Evolutionary conservation across 1,140 invertebrate genomes (phyloP).

Genomic region (Panulirus ornatus): DNA sequence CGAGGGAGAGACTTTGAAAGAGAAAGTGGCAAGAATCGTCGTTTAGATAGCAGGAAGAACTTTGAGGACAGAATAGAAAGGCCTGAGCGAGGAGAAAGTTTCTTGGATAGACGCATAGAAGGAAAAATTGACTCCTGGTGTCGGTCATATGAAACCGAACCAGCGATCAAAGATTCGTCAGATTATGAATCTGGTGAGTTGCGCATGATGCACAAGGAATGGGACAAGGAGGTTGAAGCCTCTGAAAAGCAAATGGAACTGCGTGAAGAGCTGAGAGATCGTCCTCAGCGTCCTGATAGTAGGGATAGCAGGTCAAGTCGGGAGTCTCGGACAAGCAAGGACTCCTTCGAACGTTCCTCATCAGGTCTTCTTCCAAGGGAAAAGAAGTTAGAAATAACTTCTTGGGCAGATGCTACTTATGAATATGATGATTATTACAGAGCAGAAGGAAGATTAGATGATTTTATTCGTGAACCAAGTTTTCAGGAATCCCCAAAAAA

Average conservation of each 20-base stretch:
- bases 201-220: conserved; percentile 66
- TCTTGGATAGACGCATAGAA: conserved; percentile 43
- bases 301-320: conserved; percentile 76
- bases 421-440: conserved; percentile 71
- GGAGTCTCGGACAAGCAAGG: conserved; percentile 66
- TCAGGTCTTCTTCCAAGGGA: conserved; percentile 52
- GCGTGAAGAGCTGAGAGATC: conserved; percentile 66
- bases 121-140: conserved; percentile 54
- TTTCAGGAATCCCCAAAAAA: conserved; percentile 54
- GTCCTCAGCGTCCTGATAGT: conserved; percentile 76
- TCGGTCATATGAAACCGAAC: conserved; percentile 34
- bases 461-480: conserved; percentile 47
- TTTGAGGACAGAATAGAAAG: conserved; percentile 45
- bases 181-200: conserved; percentile 47
- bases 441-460: conserved; percentile 53
- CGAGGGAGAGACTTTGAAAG: conserved; percentile 56
- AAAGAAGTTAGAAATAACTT: conserved; percentile 73
- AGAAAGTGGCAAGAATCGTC: conserved; percentile 42
- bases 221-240: conserved; percentile 70
- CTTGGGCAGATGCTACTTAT: conserved; percentile 71
- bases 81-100: conserved; percentile 29
- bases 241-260: conserved; percentile 60
- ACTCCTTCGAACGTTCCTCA: conserved; percentile 57
- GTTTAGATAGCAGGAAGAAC: conserved; percentile 38
- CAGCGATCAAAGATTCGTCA: background rate